Evolutionary conservation across 2,113 vertebrate species (phyloP), one percentile per base, ranked within the genome.

Genomic region (Psilopsiagon aurifrons): DNA sequence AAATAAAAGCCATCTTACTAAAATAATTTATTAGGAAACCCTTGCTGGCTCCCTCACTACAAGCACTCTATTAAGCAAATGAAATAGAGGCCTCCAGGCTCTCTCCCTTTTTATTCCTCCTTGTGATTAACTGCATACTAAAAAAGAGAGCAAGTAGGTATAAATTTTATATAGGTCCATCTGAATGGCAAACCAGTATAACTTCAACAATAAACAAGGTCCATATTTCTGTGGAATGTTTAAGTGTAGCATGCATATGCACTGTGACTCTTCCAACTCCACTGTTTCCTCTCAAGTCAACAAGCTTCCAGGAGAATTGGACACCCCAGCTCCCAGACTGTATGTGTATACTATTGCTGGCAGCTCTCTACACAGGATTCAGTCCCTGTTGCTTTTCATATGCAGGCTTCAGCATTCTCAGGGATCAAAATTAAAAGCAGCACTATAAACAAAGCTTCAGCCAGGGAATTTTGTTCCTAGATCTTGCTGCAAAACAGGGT

Each of bases 81-180:
- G 94, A 97, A 98, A 97, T 88, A 96, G 97, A 97, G 93, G 92
- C 91, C 69, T 97, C 92, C 76, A 75, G 84, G 91, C 64, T 85
- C 80, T 92, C 93, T 96, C 94, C 85, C 84, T 95, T 94, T 86
- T 91, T 78, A 90, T 93, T 86, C 91, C 75, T 83, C 92, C 93
- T 80, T 28, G 76, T 97, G 97, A 98, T 97, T 96, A 97, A 97
- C 94, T 94, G 79, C 57, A 52, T 75, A 97, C 96, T 97, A 95
- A 97, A 97, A 97, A 86, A 79, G 88, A 94, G 94, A 97, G 95
- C 97, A 97, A 88, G 62, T 88, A 77, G 63, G 63, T 77, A 97
- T 97, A 97, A 94, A 98, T 98, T 97, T 96, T 88, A 90, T 77
- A 77, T 66, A 92, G 88, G 62, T 55, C 75, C 52, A 79, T 96